These are phyloP conservation scores for Stigmatopora nigra DNA, from an alignment of 2,113 vertebrate genomes.

Conservation along the genomic window DNA sequence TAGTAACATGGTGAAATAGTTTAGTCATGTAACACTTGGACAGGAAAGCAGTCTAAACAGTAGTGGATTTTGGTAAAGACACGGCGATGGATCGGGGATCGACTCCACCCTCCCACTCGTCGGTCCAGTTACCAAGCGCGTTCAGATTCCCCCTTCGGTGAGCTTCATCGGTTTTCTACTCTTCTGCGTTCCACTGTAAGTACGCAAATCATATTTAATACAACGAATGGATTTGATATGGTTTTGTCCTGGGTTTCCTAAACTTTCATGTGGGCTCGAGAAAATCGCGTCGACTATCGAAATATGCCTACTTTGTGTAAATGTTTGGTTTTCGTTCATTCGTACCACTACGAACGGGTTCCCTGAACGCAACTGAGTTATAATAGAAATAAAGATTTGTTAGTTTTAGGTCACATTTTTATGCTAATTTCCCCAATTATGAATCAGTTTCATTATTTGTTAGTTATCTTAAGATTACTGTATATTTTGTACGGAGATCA, in stretches of 20 bases:
- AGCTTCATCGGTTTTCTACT: conserved; percentile 10
- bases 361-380: background rate
- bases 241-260: background rate
- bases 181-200: conserved; percentile 37
- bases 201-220: background rate
- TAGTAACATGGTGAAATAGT: background rate
- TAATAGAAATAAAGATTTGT: background rate
- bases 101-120: conserved; percentile 41
- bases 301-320: background rate
- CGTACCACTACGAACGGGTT: background rate
- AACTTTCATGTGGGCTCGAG: background rate
- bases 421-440: background rate
- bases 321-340: background rate
- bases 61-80: background rate
- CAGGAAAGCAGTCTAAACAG: conserved; percentile 7
- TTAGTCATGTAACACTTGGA: conserved; percentile 45
- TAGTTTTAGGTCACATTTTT: background rate
- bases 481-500: background rate
- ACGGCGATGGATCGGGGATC: background rate
- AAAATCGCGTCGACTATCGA: too few species aligned
- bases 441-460: background rate
- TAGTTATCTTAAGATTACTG: background rate
- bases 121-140: conserved; percentile 14
- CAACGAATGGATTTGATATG: too few species aligned
- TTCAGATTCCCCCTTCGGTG: conserved; percentile 6